Evolutionary conservation across 2,888 invertebrate genomes (phyloP).

Genomic region (Drosophila mulleri): DNA sequence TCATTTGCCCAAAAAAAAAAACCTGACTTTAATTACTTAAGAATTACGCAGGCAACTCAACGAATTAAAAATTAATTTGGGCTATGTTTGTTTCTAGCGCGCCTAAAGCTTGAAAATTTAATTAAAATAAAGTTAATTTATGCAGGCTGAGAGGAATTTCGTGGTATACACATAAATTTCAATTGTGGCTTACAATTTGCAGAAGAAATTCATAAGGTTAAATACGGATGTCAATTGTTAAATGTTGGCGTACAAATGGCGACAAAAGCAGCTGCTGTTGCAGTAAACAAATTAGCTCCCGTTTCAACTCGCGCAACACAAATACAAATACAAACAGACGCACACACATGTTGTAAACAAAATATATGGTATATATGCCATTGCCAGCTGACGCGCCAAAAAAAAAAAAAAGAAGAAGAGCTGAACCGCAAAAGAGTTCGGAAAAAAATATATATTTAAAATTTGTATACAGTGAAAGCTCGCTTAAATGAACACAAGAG

Average conservation of each 20-base stretch:
- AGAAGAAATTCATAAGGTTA: constrained; percentile 33
- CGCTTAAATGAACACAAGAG: not conserved
- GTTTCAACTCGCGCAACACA: constrained; percentile 61
- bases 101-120: constrained; percentile 54
- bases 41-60: constrained; percentile 21
- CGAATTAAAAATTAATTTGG: constrained; percentile 47
- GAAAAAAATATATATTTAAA: constrained; percentile 13
- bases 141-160: constrained; percentile 23
- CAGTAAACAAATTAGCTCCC: constrained; percentile 79
- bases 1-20: not conserved
- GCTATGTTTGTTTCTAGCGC: not conserved
- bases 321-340: constrained; percentile 8
- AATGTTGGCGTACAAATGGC: constrained; percentile 38
- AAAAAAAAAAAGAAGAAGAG: constrained; percentile 24
- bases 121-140: constrained; percentile 72
- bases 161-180: constrained; percentile 10
- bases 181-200: constrained; percentile 33
- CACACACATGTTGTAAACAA: constrained; percentile 51
- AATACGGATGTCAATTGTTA: constrained; percentile 32
- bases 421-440: constrained; percentile 55
- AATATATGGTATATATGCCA: constrained; percentile 77
- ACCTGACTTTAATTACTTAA: constrained; percentile 42
- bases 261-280: constrained; percentile 47
- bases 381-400: constrained; percentile 71
- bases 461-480: constrained; percentile 4